Conservation (phyloP, 2,888 invertebrate species). For the Keiferia lycopersicella region DNA sequence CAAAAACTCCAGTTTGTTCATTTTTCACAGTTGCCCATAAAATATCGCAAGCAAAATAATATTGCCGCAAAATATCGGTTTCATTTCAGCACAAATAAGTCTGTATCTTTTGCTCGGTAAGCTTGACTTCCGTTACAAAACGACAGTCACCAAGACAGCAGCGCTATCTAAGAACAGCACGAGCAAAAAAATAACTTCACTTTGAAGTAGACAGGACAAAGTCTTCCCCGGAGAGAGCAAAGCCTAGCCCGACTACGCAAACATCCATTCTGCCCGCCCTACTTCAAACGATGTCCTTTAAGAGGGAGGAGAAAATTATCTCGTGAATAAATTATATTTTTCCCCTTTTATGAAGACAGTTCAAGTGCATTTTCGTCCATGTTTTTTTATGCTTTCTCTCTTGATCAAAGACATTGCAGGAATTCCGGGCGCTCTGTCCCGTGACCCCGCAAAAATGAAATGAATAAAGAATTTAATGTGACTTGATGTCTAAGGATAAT, state of each 20-base stretch:
- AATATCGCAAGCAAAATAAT: background rate
- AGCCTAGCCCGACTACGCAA: conserved; percentile 56
- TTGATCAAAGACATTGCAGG: conserved; percentile 75
- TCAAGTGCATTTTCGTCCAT: conserved; percentile 78
- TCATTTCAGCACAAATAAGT: background rate
- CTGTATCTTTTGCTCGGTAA: conserved; percentile 10
- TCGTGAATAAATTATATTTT: conserved; percentile 81
- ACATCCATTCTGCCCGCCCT: conserved; percentile 67
- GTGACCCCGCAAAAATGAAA: conserved; percentile 75
- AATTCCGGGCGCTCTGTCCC: conserved; percentile 59
- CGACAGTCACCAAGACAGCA: conserved; percentile 6
- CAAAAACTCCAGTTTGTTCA: too few species aligned
- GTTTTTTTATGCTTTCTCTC: conserved; percentile 67
- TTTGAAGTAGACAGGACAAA: conserved; percentile 45
- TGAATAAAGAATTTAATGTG: conserved; percentile 77
- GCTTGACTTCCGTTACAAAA: conserved; percentile 12
- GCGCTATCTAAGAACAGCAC: background rate
- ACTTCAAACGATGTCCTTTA: conserved; percentile 68
- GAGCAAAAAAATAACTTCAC: conserved; percentile 25
- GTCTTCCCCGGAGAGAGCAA: conserved; percentile 43
- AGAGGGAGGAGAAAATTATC: conserved; percentile 78
- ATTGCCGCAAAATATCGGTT: background rate
- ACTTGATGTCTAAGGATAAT: conserved; percentile 76
- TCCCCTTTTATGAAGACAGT: conserved; percentile 78
- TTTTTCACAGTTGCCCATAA: background rate